These are phyloP conservation scores for Pseudochirops corinnae DNA, from an alignment of 2,797 vertebrate species.

Conservation along the genomic window DNA sequence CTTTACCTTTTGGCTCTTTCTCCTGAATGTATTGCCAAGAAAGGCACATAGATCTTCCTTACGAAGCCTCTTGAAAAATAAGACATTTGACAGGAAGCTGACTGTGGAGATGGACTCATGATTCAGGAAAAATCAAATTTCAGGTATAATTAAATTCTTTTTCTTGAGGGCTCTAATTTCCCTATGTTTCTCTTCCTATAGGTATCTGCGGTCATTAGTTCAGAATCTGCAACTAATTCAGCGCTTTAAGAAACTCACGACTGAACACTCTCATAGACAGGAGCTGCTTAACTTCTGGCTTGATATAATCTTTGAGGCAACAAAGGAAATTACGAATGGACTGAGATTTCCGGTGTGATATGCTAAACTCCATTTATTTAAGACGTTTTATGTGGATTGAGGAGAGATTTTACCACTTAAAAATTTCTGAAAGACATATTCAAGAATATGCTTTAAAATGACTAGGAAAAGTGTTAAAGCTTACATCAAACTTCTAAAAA, in stretches of 20 bases:
- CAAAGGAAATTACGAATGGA: conserved; percentile 90
- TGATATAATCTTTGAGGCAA: conserved; percentile 98
- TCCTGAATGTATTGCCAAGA: background rate
- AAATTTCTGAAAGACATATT: background rate
- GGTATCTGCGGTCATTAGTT: conserved; percentile 96
- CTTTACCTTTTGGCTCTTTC: background rate
- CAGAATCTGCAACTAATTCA: conserved; percentile 96
- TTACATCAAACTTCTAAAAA: background rate
- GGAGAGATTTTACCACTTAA: background rate
- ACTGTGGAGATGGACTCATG: background rate
- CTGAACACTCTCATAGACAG: conserved; percentile 91
- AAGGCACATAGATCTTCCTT: background rate
- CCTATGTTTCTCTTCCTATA: conserved; percentile 80
- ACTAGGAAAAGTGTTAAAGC: background rate
- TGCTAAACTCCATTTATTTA: conserved; percentile 65
- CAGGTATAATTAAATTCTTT: conserved; percentile 43
- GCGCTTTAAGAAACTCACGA: conserved; percentile 92
- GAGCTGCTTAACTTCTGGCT: conserved; percentile 97
- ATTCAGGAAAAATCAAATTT: background rate
- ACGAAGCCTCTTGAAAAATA: background rate
- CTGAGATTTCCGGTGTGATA: conserved; percentile 94
- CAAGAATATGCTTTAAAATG: background rate
- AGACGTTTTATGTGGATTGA: background rate
- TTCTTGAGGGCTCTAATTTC: conserved; percentile 64
- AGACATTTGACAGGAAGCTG: background rate